Evolutionary conservation across 2,113 vertebrate species (phyloP).

Genomic region (Meles meles): DNA sequence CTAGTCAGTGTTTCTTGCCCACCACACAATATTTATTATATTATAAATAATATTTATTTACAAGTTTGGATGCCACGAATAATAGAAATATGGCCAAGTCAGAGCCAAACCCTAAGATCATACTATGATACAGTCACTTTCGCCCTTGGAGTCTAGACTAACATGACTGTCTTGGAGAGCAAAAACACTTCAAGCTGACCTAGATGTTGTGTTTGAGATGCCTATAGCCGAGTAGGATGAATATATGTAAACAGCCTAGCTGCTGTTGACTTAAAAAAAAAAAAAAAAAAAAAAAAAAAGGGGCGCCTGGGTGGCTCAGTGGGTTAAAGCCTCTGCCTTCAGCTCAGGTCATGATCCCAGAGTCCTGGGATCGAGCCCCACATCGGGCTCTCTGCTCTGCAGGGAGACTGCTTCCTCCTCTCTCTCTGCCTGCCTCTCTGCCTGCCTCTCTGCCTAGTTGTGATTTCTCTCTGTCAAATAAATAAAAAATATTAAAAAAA

Average conservation of each 20-base stretch:
- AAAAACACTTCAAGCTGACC: not conserved
- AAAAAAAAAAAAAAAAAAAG: constrained; percentile 29
- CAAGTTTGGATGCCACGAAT: not conserved
- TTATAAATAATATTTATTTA: not conserved
- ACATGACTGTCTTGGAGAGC: not conserved
- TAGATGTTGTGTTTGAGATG: not conserved
- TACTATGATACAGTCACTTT: not conserved
- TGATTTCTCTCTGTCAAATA: too few relatives aligned
- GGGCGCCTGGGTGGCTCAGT: too few relatives aligned
- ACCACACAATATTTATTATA: too few relatives aligned
- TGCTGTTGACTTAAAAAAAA: not conserved
- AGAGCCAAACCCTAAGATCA: not conserved
- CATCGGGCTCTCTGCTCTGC: too few relatives aligned
- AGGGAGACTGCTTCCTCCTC: too few relatives aligned
- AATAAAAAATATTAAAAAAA: too few relatives aligned
- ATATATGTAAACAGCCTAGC: not conserved
- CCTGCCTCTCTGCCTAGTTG: too few relatives aligned
- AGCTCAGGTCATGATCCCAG: too few relatives aligned
- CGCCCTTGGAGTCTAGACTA: not conserved
- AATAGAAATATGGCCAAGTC: not conserved
- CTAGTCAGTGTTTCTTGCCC: not conserved
- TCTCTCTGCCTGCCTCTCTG: too few relatives aligned
- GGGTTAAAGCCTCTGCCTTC: too few relatives aligned
- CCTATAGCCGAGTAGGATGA: not conserved
- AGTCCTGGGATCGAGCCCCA: too few relatives aligned